Conservation (phyloP, 2,888 invertebrate species). For the Drosophila testacea region DNA sequence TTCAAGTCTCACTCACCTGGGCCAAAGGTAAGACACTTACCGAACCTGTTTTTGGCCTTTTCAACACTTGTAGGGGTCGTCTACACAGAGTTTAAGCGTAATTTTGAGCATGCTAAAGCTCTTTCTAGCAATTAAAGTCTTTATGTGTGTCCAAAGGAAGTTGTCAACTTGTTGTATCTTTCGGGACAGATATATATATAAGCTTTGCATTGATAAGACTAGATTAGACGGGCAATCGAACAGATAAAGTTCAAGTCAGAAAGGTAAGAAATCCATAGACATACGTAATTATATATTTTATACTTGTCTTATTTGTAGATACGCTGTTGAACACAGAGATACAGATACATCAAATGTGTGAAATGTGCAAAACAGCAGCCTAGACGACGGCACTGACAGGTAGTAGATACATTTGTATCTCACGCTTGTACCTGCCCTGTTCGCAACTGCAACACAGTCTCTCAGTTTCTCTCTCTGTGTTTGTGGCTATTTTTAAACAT, state of each 20-base stretch:
- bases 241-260: conserved; percentile 54
- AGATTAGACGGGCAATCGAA: conserved; percentile 22
- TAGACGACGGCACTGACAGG: conserved; percentile 48
- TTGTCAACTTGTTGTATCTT: conserved; percentile 62
- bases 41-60: conserved; percentile 50
- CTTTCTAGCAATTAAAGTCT: conserved; percentile 58
- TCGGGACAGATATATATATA: conserved; percentile 28
- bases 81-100: conserved; percentile 22
- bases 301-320: conserved; percentile 23
- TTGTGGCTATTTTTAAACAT: conserved; percentile 67
- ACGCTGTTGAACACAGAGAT: conserved; percentile 9
- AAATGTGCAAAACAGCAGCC: conserved; percentile 59
- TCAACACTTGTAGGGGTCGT: conserved; percentile 26
- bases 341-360: conserved; percentile 64
- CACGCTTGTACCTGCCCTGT: conserved; percentile 58
- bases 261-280: conserved; percentile 11
- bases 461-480: neutral
- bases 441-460: conserved; percentile 6
- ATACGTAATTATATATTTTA: conserved; percentile 55
- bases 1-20: conserved; percentile 7
- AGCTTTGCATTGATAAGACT: conserved; percentile 50
- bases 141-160: conserved; percentile 57
- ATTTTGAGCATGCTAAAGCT: conserved; percentile 47
- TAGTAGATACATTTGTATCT: conserved; percentile 72
- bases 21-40: conserved; percentile 21